These are phyloP conservation scores for Sceliomorpha sp. DNA, from an alignment of 2,888 invertebrate species.

Conservation along the genomic window DNA sequence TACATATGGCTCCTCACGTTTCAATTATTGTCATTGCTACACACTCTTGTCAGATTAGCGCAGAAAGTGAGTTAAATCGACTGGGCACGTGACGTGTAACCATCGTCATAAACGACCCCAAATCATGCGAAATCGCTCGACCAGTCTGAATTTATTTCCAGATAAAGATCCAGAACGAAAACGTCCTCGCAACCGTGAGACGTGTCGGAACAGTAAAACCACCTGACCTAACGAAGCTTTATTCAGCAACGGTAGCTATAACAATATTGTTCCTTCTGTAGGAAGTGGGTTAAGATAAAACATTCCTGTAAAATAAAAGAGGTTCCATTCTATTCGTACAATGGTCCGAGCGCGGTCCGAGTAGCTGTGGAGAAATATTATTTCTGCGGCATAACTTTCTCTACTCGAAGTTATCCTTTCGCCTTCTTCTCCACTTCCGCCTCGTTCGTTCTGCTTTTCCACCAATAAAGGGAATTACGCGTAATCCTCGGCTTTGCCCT, in stretches of 20 bases:
- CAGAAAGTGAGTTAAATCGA: slow-evolving; percentile 41
- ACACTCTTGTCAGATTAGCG: slow-evolving; percentile 43
- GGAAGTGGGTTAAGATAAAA: slow-evolving; percentile 16
- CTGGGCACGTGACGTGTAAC: slow-evolving; percentile 22
- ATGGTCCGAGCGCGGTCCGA: slow-evolving; percentile 12
- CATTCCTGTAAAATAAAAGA: not conserved
- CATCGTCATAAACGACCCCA: too few species aligned
- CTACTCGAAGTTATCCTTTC: slow-evolving; percentile 26
- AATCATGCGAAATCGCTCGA: too few species aligned
- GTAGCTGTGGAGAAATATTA: slow-evolving; percentile 25
- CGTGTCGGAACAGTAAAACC: too few species aligned
- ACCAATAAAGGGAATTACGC: slow-evolving; percentile 51
- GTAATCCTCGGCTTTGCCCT: slow-evolving; percentile 37
- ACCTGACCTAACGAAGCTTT: too few species aligned
- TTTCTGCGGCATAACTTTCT: slow-evolving; percentile 33
- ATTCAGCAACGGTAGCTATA: too few species aligned
- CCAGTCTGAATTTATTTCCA: too few species aligned
- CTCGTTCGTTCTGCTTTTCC: slow-evolving; percentile 45
- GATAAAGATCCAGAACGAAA: too few species aligned
- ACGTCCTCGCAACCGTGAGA: too few species aligned
- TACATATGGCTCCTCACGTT: slow-evolving; percentile 42
- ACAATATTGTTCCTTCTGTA: not conserved
- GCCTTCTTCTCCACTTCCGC: slow-evolving; percentile 31
- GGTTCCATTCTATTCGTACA: slow-evolving; percentile 18
- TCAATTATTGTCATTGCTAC: slow-evolving; percentile 44